Percentiles rank a stretch among this genome's conserved stretches.
Conservation (phyloP, 2,797 vertebrate species). For the Brachyalestes nurse region DNA sequence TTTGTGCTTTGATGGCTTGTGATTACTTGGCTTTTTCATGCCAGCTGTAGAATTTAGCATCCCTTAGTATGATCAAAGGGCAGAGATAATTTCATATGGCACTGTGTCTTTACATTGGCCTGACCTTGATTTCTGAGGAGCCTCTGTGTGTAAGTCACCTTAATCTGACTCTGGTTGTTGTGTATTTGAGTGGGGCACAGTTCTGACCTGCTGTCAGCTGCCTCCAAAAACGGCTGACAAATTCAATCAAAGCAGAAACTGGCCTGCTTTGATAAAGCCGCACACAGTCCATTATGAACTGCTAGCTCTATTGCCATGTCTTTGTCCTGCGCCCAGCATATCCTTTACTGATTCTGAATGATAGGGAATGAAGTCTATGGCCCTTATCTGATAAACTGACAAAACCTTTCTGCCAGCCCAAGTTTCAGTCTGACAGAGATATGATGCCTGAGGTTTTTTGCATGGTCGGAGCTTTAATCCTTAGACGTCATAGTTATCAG, state of each 20-base stretch:
- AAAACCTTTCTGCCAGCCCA: slow-evolving; percentile 19
- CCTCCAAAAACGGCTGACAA: background rate
- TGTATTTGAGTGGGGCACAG: background rate
- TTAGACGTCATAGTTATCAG: background rate
- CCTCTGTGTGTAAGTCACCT: background rate
- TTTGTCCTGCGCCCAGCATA: background rate
- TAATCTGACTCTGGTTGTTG: background rate
- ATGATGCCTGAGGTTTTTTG: background rate
- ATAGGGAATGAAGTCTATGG: slow-evolving; percentile 43
- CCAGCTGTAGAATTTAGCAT: background rate
- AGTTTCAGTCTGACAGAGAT: slow-evolving; percentile 1
- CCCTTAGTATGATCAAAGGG: slow-evolving; percentile 1
- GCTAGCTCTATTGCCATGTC: background rate
- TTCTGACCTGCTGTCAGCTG: background rate
- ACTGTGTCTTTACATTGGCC: background rate
- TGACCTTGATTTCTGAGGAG: slow-evolving; percentile 9
- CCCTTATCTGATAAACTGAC: slow-evolving; percentile 47
- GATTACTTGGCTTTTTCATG: background rate
- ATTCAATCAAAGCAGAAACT: background rate
- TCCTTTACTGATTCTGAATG: slow-evolving; percentile 42
- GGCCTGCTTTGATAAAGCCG: background rate
- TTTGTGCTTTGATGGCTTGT: background rate
- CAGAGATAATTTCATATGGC: slow-evolving; percentile 3
- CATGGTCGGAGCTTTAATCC: background rate
- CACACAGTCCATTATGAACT: slow-evolving; percentile 1